phyloP scores from a whole-genome alignment of 2,113 vertebrate species.

The Varanus komodoensis region DNA sequence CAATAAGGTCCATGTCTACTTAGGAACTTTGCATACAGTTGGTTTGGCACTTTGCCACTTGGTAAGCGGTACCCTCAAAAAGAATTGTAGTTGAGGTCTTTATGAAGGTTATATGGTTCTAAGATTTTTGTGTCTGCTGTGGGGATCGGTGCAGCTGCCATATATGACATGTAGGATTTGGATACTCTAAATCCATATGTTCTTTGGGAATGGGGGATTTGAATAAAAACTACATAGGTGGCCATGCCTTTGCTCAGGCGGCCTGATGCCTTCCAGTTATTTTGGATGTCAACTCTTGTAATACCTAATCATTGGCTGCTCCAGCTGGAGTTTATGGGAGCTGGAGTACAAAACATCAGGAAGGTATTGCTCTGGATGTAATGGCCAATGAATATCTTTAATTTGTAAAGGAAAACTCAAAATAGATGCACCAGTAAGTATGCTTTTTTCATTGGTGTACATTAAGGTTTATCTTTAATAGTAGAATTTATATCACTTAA shows the following conservation, averaged over 20 bases:
- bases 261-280: neutral
- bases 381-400: neutral
- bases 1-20: neutral
- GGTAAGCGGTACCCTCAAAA: neutral
- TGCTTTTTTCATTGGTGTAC: fast-evolving
- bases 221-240: too few relatives aligned
- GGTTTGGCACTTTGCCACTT: neutral
- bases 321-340: too few relatives aligned
- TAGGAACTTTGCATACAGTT: neutral
- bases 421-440: neutral
- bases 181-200: neutral
- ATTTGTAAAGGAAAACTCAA: neutral
- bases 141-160: neutral
- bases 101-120: neutral
- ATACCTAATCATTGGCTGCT: too few relatives aligned
- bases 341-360: too few relatives aligned
- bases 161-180: neutral
- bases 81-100: neutral
- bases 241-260: neutral
- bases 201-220: too few relatives aligned
- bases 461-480: neutral
- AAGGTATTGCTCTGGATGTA: fast-evolving
- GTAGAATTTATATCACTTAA: conserved; percentile 4
- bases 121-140: neutral
- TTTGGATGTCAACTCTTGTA: neutral